phyloP scores from a whole-genome alignment of 2,113 vertebrate genomes.

The Macaca nemestrina region DNA sequence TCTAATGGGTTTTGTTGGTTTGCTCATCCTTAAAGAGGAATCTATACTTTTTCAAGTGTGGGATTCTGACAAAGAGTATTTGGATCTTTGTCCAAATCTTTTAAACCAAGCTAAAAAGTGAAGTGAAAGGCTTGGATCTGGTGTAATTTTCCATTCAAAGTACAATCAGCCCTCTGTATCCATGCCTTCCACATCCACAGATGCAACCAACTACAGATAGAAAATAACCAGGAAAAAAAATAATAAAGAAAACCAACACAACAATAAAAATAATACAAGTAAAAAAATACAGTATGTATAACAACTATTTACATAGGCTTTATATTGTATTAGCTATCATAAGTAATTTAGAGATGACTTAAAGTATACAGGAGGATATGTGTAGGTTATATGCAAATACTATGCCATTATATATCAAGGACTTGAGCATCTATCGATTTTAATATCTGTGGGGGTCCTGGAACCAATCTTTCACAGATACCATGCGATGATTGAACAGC shows the following conservation, averaged over 20 bases:
- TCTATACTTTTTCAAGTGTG: not conserved
- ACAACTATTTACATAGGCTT: not conserved
- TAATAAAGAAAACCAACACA: not conserved
- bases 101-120: not conserved
- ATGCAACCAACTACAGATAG: not conserved
- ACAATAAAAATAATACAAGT: not conserved
- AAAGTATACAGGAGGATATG: not conserved
- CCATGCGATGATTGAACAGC: not conserved
- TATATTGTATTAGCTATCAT: not conserved
- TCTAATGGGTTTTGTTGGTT: not conserved
- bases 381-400: not conserved
- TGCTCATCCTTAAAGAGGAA: not conserved
- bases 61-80: not conserved
- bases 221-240: not conserved
- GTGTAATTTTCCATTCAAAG: not conserved
- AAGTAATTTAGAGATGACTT: not conserved
- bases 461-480: not conserved
- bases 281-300: not conserved
- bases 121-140: not conserved
- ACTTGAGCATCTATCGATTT: not conserved
- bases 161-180: not conserved
- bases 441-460: not conserved
- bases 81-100: not conserved
- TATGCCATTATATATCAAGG: not conserved
- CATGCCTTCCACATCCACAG: not conserved